Base-by-base conservation (phyloP, 2,113 vertebrate species). In the Baryphthengus martii region DNA sequence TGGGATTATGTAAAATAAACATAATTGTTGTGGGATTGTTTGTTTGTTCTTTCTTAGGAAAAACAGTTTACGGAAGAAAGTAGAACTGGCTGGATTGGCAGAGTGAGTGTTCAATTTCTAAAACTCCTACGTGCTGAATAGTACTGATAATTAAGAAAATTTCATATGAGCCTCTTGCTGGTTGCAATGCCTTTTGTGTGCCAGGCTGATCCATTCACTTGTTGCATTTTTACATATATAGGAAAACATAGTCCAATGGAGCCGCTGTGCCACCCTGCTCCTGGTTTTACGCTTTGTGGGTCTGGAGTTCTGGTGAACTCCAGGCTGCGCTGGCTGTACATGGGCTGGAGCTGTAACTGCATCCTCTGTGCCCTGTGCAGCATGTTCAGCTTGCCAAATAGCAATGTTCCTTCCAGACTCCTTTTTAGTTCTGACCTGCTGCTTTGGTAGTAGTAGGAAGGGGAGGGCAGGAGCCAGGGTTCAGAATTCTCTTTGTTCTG, bases 11-110 rank as follows among this genome's bases (percentile, higher is more conserved):
- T 67, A 84, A 85, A 90, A 82, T 62, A 92, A 77, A 49, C 53
- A 63, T 88, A 75, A 91, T 63, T 91, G 20, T 86, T 84, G 77
- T 83, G 40, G 80, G 49, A 47, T 85, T 92, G 80, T 87, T 96
- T 93, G 42, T 89, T 88, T 94, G 96, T 63, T 77, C 15, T 7
- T 94, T 89, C 55, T 58, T 85, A 98, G 98, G 77, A 24, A 42
- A 95, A 96, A 85, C 91, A 97, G 5, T 96, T 85, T 88, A 96
- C 93, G 4, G 98, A 99, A 97, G 96, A 49, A 37, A 99, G 99
- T 95, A 84, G 37, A 78, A 99, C 98, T 7, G 99, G 99, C 90
- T 99, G 99, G 99, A 97, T 99, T 91, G 99, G 99, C 83, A 98
- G 98, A 96, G 99, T 99, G 97, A 99, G 99, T 99, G 23, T 56